Conservation (phyloP, 2,797 vertebrate species). For the Microctenopoma steveboyesi region DNA sequence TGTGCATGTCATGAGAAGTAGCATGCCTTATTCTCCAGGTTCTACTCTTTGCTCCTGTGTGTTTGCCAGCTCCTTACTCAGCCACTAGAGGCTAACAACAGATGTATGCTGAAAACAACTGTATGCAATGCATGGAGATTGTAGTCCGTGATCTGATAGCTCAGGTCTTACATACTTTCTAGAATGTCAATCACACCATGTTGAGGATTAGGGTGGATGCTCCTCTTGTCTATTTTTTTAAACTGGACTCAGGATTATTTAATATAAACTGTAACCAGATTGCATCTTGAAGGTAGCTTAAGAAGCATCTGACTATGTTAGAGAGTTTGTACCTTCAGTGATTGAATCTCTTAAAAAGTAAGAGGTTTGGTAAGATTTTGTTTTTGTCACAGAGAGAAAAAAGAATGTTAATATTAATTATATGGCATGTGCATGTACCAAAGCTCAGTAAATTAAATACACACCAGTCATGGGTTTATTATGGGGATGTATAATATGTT, state of each 20-base stretch:
- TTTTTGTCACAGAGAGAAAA: slow-evolving; percentile 21
- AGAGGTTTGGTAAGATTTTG: neutral
- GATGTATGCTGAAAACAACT: slow-evolving; percentile 51
- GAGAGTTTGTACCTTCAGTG: slow-evolving; percentile 9
- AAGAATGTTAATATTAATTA: slow-evolving; percentile 5
- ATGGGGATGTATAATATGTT: slow-evolving; percentile 19
- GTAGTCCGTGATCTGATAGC: slow-evolving; percentile 54
- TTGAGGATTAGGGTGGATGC: slow-evolving; percentile 18
- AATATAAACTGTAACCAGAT: slow-evolving; percentile 38
- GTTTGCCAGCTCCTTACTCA: slow-evolving; percentile 29
- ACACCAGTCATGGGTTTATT: slow-evolving; percentile 22
- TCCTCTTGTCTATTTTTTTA: slow-evolving; percentile 47
- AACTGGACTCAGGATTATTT: slow-evolving; percentile 71
- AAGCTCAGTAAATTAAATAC: slow-evolving; percentile 37
- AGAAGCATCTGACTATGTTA: neutral
- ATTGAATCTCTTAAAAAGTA: slow-evolving; percentile 12
- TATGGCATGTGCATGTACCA: slow-evolving; percentile 40
- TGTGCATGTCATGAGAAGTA: slow-evolving; percentile 46
- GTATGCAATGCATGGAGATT: slow-evolving; percentile 77
- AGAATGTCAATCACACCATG: slow-evolving; percentile 41
- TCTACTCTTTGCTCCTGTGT: slow-evolving; percentile 23
- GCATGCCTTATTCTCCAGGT: slow-evolving; percentile 63
- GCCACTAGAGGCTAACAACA: slow-evolving; percentile 43
- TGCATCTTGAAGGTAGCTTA: slow-evolving; percentile 22
- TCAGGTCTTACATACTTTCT: slow-evolving; percentile 72